phyloP scores from a whole-genome alignment of 1,140 invertebrate genomes.

The Trichonephila inaurata region DNA sequence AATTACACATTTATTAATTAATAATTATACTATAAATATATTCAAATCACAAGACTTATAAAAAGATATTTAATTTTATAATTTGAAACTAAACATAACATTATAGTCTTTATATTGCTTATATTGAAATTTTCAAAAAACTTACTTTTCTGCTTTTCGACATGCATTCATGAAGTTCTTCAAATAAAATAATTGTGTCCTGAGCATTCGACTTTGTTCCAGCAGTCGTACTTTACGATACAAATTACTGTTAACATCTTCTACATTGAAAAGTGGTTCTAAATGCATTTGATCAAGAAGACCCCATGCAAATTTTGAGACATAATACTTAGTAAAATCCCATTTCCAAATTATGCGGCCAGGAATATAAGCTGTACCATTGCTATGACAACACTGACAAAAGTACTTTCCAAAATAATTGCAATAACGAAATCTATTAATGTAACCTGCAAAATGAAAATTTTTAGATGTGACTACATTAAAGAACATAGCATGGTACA shows the following conservation, averaged over 20 bases:
- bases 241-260: constrained; percentile 86
- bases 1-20: background rate
- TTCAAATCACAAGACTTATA: too few species aligned
- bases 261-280: constrained; percentile 90
- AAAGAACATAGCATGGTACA: too few species aligned
- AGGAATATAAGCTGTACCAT: constrained; percentile 88
- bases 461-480: too few species aligned
- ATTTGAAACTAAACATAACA: too few species aligned
- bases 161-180: constrained; percentile 86
- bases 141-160: constrained; percentile 85
- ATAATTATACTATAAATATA: too few species aligned
- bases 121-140: constrained; percentile 74
- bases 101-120: too few species aligned
- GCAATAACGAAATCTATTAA: constrained; percentile 89
- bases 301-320: constrained; percentile 90
- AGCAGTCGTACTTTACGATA: constrained; percentile 85
- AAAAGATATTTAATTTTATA: too few species aligned
- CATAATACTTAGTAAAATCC: constrained; percentile 85
- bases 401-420: constrained; percentile 93
- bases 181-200: constrained; percentile 86
- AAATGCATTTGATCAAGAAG: constrained; percentile 88
- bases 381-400: constrained; percentile 93
- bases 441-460: constrained; percentile 83
- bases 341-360: constrained; percentile 88
- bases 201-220: constrained; percentile 83